These are phyloP conservation scores for Conus ventricosus DNA, from an alignment of 1,140 invertebrate genomes.

Conservation along the genomic window DNA sequence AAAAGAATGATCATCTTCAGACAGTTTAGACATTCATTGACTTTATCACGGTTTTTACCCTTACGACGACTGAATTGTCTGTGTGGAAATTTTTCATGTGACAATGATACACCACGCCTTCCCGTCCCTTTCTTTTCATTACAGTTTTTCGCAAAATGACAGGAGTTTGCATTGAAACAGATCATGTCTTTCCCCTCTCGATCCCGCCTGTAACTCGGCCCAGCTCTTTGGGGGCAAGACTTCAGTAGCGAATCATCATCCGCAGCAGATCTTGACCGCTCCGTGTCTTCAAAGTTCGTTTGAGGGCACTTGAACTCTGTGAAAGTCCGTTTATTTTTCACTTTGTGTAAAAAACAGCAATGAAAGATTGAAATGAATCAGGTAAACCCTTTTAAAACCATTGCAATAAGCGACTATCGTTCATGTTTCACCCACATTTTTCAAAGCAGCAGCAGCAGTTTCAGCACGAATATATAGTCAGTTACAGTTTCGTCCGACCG, in stretches of 20 bases:
- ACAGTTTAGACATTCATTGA: neutral
- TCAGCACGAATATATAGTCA: conserved; percentile 51
- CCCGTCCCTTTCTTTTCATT: neutral
- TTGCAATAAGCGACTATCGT: conserved; percentile 45
- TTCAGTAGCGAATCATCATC: neutral
- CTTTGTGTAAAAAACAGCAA: conserved; percentile 38
- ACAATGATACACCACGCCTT: conserved; percentile 5
- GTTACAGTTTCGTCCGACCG: too few species aligned
- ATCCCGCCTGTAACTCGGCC: neutral
- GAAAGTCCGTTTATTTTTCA: conserved; percentile 30
- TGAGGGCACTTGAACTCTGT: conserved; percentile 46
- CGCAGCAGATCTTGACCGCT: conserved; percentile 5
- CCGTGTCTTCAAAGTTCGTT: conserved; percentile 44
- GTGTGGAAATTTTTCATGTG: conserved; percentile 1
- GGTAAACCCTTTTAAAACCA: conserved; percentile 50
- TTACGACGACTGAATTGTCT: conserved; percentile 39
- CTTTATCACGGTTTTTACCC: neutral
- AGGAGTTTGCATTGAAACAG: neutral
- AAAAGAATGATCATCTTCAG: neutral
- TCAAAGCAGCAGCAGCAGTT: conserved; percentile 38
- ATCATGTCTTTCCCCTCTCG: neutral
- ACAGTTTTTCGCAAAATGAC: conserved; percentile 2
- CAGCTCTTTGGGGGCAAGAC: neutral
- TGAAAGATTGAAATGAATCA: conserved; percentile 35
- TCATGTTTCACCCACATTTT: conserved; percentile 41